Evolutionary conservation across 2,797 vertebrate species (phyloP).

Genomic region (Ibycter americanus): DNA sequence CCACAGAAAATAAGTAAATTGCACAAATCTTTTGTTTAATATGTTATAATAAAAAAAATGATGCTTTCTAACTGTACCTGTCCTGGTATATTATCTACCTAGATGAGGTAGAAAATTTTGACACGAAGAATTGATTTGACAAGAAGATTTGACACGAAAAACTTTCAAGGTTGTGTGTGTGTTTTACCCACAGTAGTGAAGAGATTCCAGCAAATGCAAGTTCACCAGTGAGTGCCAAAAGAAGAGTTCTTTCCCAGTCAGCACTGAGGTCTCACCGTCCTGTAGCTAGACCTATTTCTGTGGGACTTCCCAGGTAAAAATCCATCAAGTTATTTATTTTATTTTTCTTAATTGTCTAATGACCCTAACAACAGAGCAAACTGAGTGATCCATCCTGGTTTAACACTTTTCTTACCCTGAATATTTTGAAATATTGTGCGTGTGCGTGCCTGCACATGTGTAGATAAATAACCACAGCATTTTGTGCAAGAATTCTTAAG

Average conservation of each 20-base stretch:
- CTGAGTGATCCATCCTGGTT: neutral
- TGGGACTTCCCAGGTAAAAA: conserved; percentile 87
- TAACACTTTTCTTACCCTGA: neutral
- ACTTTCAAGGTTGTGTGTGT: neutral
- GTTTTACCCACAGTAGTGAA: conserved; percentile 73
- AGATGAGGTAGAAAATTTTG: too few relatives aligned
- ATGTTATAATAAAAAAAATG: fast-evolving
- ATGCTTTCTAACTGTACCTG: neutral
- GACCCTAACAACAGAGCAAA: neutral
- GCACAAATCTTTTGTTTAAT: neutral
- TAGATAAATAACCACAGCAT: neutral
- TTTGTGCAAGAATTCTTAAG: neutral
- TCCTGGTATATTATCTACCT: neutral
- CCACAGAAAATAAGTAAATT: neutral
- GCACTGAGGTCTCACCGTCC: conserved; percentile 95
- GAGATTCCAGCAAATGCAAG: conserved; percentile 72
- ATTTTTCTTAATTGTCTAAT: neutral
- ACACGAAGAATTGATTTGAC: too few relatives aligned
- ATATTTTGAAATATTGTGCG: neutral
- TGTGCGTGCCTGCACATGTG: neutral
- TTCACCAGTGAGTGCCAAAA: conserved; percentile 87
- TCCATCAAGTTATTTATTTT: neutral
- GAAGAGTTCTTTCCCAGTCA: conserved; percentile 89
- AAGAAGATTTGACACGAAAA: too few relatives aligned
- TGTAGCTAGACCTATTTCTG: conserved; percentile 89